Conservation (phyloP, 2,888 invertebrate species). For the Apantesis nais region DNA sequence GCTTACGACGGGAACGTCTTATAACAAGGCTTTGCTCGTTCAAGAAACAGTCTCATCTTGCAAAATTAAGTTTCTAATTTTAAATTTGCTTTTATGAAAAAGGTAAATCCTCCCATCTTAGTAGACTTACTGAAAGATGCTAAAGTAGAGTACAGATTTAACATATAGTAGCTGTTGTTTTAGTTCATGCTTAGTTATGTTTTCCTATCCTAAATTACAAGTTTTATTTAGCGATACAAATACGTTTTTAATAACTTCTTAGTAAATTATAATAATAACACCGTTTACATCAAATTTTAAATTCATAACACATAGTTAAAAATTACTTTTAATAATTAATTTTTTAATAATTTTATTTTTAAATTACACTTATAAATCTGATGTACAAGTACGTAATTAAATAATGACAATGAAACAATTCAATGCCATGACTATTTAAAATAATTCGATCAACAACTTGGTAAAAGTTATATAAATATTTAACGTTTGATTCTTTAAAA, state of each 20-base stretch:
- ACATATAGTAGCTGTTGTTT: neutral
- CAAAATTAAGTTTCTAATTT: constrained; percentile 81
- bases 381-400: too few relatives aligned
- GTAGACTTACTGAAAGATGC: constrained; percentile 26
- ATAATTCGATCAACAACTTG: neutral
- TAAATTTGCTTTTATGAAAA: constrained; percentile 75
- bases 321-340: too few relatives aligned
- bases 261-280: too few relatives aligned
- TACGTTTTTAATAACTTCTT: too few relatives aligned
- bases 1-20: constrained; percentile 43
- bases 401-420: neutral
- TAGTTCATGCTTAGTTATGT: neutral
- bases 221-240: neutral
- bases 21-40: constrained; percentile 40
- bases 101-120: constrained; percentile 57
- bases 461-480: too few relatives aligned
- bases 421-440: too few relatives aligned
- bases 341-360: too few relatives aligned
- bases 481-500: neutral
- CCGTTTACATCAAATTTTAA: too few relatives aligned
- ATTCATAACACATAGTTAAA: too few relatives aligned
- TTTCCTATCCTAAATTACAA: neutral
- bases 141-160: constrained; percentile 28
- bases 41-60: constrained; percentile 61
- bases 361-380: too few relatives aligned